These are phyloP conservation scores for Brachionus angularis DNA, from an alignment of 1,140 invertebrate species.

Conservation along the genomic window DNA sequence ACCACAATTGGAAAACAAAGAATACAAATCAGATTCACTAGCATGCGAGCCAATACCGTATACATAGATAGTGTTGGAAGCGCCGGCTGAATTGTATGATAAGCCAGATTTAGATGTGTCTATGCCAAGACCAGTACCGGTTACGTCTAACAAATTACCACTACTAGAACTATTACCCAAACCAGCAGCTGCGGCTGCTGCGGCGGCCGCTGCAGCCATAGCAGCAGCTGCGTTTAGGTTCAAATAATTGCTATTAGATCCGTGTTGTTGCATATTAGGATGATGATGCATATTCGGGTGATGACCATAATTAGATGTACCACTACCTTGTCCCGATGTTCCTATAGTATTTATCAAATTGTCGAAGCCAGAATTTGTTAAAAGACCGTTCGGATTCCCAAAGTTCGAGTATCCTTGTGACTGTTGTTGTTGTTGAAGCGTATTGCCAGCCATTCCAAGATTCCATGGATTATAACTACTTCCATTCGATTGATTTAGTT, in stretches of 20 bases:
- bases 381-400: background rate
- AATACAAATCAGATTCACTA: conserved; percentile 2
- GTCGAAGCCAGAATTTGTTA: background rate
- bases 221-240: no score
- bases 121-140: no score
- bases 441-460: background rate
- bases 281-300: background rate
- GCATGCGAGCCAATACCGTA: conserved; percentile 42
- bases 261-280: conserved; percentile 18
- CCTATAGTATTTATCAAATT: background rate
- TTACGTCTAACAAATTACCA: no score
- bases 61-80: conserved; percentile 31
- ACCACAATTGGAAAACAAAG: conserved; percentile 37
- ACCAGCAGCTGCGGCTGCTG: no score
- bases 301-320: background rate
- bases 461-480: conserved; percentile 2
- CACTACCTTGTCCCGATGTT: no score
- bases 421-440: background rate
- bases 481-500: background rate
- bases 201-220: no score
- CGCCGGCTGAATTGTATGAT: no score
- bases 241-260: no score
- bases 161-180: no score
- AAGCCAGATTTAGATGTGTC: no score
- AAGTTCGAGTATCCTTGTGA: conserved; percentile 13